phyloP scores from a whole-genome alignment of 1,140 invertebrate species.

The Megalopta genalis region DNA sequence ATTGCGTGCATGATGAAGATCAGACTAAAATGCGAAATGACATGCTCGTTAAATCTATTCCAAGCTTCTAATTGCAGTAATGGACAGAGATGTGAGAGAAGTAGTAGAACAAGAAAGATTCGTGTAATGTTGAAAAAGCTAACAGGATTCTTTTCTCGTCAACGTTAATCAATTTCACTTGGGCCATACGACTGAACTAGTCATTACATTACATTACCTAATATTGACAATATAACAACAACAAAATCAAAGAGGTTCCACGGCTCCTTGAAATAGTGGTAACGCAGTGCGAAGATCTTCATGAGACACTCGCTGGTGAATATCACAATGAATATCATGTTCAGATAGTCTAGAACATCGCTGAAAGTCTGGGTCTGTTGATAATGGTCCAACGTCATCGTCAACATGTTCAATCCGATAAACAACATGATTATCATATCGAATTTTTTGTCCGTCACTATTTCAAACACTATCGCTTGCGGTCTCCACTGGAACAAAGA shows the following conservation, averaged over 20 bases:
- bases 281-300: constrained; percentile 97
- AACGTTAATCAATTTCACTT: constrained; percentile 69
- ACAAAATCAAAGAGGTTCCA: constrained; percentile 99
- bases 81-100: background rate
- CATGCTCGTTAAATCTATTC: constrained; percentile 43
- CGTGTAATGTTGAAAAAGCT: constrained; percentile 57
- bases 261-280: constrained; percentile 99
- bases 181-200: constrained; percentile 77
- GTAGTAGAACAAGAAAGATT: background rate
- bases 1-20: constrained; percentile 38
- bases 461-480: constrained; percentile 97
- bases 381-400: constrained; percentile 98
- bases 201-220: constrained; percentile 87
- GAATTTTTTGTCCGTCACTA: constrained; percentile 98
- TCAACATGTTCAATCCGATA: constrained; percentile 98
- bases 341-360: constrained; percentile 92
- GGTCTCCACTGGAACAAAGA: constrained; percentile 91
- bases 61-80: constrained; percentile 2
- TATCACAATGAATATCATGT: constrained; percentile 98
- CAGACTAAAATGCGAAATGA: constrained; percentile 9
- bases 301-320: constrained; percentile 98
- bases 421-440: constrained; percentile 99
- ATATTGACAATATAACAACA: constrained; percentile 98
- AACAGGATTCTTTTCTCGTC: constrained; percentile 65
- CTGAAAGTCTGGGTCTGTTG: constrained; percentile 91